These are phyloP conservation scores for Varanus komodoensis DNA, from an alignment of 2,113 vertebrate species.

Conservation along the genomic window DNA sequence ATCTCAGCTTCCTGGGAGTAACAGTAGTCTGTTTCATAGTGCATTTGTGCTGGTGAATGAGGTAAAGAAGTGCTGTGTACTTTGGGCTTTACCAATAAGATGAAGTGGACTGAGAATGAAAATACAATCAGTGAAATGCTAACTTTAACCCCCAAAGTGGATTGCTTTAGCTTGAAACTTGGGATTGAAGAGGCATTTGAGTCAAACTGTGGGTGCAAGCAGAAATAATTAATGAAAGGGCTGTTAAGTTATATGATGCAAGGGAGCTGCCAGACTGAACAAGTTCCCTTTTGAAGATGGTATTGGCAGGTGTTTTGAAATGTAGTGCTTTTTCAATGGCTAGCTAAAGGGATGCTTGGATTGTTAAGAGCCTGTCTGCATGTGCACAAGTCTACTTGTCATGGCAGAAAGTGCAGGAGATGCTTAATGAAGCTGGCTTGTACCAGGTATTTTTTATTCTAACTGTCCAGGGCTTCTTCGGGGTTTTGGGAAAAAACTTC, in stretches of 20 bases:
- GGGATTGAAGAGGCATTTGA: not conserved
- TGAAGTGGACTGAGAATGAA: not conserved
- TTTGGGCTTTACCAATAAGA: not conserved
- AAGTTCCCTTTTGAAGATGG: not conserved
- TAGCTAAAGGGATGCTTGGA: not conserved
- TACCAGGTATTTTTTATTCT: not conserved
- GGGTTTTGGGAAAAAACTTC: not conserved
- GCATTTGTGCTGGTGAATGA: not conserved
- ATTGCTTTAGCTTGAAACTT: not conserved
- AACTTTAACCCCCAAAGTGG: not conserved
- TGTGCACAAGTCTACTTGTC: too few species aligned
- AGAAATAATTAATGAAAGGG: not conserved
- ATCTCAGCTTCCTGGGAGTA: too few species aligned
- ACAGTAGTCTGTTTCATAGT: not conserved
- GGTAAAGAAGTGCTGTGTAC: not conserved
- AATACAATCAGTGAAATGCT: not conserved
- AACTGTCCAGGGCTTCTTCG: too few species aligned
- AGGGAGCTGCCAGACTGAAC: not conserved
- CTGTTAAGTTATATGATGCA: too few species aligned
- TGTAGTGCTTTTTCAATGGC: not conserved
- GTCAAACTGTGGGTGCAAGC: not conserved
- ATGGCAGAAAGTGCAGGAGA: not conserved
- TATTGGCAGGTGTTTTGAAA: not conserved
- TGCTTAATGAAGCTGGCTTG: not conserved
- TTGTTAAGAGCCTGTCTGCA: not conserved